Evolutionary conservation across 2,888 invertebrate genomes (phyloP), one percentile per base, ranked within the genome.

Genomic region (Dolichomitus sp.): DNA sequence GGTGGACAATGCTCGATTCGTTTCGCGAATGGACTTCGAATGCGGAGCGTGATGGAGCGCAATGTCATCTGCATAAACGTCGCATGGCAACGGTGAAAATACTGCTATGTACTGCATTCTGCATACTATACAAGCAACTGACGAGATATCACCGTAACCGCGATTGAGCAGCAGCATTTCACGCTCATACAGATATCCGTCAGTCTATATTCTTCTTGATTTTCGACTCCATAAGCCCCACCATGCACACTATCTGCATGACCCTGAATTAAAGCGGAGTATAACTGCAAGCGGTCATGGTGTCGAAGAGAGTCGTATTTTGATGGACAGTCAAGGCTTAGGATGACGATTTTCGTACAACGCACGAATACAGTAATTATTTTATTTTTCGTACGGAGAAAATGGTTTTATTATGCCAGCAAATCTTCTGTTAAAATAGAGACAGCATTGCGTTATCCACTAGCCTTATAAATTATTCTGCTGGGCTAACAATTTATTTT

Each of bases 1-100:
- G 52, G 37, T 23, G 65, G 45, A 79, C 72, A 77, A 66, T 76
- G 65, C 50, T 23, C 59, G 68, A 66, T 59, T 78, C 81, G 78
- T 59, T 66, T 63, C 59, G 48, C 68, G 65, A 72, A 76, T 74
- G 74, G 70, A 75, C 70, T 80, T 37, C 54, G 72, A 76, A 72
- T 68, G 80, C 80, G 17, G 66, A 54, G 45, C 66, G 81, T 48
- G 69, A 61, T 65, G 23, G 57, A 68, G 75, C 75, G 48, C 72
- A 57, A 52, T 48, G 73, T 74, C 73, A 82, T 78, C 74, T 81
- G 76, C 72, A 83, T 76, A 80, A 83, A 80, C 70, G 59, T 52
- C 70, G 68, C 59, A 73, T 54, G 66, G 66, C 73, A 79, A 70
- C 40, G 65, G n/a, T 30, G 66, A 72, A 66, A 57, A 76, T 79